Base-by-base conservation (phyloP, 2,113 vertebrate genomes). In the Lanius ludovicianus region DNA sequence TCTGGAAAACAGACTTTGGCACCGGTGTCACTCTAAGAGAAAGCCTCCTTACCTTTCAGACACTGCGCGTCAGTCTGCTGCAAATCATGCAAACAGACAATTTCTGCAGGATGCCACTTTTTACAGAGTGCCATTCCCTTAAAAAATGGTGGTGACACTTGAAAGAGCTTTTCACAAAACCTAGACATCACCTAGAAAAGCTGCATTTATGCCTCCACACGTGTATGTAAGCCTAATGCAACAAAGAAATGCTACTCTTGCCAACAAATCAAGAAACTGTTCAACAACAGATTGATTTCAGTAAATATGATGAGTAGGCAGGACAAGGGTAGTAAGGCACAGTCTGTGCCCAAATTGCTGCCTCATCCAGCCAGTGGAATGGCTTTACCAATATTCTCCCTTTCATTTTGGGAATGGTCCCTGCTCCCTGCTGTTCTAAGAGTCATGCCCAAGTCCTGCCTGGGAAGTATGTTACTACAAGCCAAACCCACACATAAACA, bases 301-400 rank as follows among this genome's bases (percentile, higher is more conserved):
- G n/a, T 56, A 74, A 69, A 64, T 17, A 39, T 0, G 0, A 17
- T 13, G 76, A 68, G 13, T 9, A 21, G 3, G 2, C n/a, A 37
- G 27, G 41, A 44, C 46, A 39, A 9, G 13, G 23, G 16, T 15
- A 64, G 31, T 12, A n/a, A 60, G 24, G 55, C 11, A 69, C 27
- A 30, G 39, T 37, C 31, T 44, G 27, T 44, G 56, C 37, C 22
- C 31, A 53, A 16, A 27, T 3, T 57, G 56, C 60, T 44, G 56
- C 47, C 73, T 75, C n/a, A n/a, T 4, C n/a, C n/a, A 57, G 41
- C 30, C 47, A 70, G 44, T 0, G 0, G 27, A 65, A 62, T 24
- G 39, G n/a, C 41, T 47, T 42, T 35, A 46, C 8, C 35, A 33
- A 11, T 60, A 73, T 39, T 42, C 27, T n/a, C 44, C 33, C 30